phyloP scores from a whole-genome alignment of 1,140 invertebrate genomes.

The Meloidogyne chitwoodi region DNA sequence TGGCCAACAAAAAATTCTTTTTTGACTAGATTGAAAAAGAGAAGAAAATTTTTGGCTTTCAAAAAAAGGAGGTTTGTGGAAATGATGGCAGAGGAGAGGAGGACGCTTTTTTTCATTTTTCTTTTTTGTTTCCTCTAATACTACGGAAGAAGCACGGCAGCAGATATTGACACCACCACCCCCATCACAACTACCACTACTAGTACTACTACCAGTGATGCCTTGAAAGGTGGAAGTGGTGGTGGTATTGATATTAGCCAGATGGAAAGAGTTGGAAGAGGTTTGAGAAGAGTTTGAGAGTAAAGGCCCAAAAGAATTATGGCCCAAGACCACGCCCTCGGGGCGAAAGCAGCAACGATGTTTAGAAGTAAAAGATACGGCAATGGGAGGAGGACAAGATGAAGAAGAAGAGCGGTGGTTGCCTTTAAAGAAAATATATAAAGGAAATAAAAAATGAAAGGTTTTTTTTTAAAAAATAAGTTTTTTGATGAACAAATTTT shows the following conservation, averaged over 20 bases:
- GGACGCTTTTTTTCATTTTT: not conserved
- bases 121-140: not conserved
- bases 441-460: not conserved
- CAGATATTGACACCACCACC: not conserved
- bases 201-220: too few relatives aligned
- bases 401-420: not conserved
- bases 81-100: not conserved
- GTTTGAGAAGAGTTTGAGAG: not conserved
- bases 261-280: not conserved
- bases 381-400: not conserved
- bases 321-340: not conserved
- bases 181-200: not conserved
- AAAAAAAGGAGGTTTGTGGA: not conserved
- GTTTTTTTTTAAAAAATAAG: not conserved
- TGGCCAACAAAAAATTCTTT: not conserved
- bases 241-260: not conserved
- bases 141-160: not conserved
- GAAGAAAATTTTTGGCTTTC: not conserved
- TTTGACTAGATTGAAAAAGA: not conserved
- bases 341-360: not conserved
- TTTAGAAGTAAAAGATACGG: not conserved
- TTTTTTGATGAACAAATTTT: not conserved
- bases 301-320: not conserved
- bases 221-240: not conserved
- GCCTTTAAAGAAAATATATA: not conserved